These are phyloP conservation scores for Pristiophorus japonicus DNA, from an alignment of 2,113 vertebrate species.

Conservation along the genomic window DNA sequence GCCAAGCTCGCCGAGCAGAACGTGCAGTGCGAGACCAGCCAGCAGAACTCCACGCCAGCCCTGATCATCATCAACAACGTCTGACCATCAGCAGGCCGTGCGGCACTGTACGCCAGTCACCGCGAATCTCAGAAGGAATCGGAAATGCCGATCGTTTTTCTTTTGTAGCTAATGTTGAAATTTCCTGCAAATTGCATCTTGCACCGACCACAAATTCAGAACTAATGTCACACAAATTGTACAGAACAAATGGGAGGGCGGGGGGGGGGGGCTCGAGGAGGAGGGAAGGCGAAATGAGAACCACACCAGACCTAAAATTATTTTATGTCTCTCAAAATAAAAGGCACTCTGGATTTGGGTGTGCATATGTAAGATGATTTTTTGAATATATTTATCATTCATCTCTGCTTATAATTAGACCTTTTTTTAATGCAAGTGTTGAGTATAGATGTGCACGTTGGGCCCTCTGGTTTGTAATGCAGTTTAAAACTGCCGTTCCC, in stretches of 20 bases:
- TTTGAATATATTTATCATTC: conserved; percentile 52
- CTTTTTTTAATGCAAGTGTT: conserved; percentile 46
- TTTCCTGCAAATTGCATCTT: conserved; percentile 7
- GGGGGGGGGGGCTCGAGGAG: too few relatives aligned
- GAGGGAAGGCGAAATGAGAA: conserved; percentile 37
- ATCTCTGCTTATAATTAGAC: conserved; percentile 54
- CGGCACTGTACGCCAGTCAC: not conserved
- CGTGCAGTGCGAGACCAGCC: conserved; percentile 77
- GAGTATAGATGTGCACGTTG: conserved; percentile 45
- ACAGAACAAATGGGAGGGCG: conserved; percentile 10
- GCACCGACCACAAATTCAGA: not conserved
- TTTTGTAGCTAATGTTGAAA: conserved; percentile 33
- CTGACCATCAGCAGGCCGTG: conserved; percentile 53
- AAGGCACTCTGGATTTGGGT: conserved; percentile 58
- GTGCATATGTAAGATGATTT: conserved; percentile 50
- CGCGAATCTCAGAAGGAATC: not conserved
- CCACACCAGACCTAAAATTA: conserved; percentile 49
- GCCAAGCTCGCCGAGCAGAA: conserved; percentile 76
- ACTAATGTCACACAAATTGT: conserved; percentile 27
- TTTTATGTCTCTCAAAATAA: conserved; percentile 54
- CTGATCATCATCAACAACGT: conserved; percentile 82
- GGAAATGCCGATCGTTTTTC: not conserved
- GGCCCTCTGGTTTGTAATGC: conserved; percentile 44
- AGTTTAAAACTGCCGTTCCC: conserved; percentile 50
- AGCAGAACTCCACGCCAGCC: conserved; percentile 84